Percentiles rank a stretch among this genome's conserved stretches.
phyloP scores from a whole-genome alignment of 1,140 invertebrate genomes.

The Polypedilum vanderplanki region DNA sequence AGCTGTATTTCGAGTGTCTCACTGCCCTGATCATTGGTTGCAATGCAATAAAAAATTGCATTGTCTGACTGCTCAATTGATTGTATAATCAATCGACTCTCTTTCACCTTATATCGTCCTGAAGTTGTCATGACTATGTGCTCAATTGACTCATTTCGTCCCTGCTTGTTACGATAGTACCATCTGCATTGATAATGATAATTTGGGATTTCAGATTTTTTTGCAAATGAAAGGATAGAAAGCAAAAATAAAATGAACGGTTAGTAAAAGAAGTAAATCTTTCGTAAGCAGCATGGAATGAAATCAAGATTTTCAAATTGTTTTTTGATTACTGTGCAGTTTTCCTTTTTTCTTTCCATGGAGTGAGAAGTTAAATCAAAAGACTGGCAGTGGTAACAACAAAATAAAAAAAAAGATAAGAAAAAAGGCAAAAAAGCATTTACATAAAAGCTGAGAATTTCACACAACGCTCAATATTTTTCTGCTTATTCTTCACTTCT shows the following conservation, averaged over 20 bases:
- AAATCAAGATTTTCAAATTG: constrained; percentile 27
- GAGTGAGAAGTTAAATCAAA: not conserved
- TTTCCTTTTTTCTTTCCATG: not conserved
- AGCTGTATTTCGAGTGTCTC: constrained; percentile 50
- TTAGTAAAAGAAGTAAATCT: not conserved
- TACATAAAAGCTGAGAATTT: not conserved
- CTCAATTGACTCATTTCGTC: constrained; percentile 41
- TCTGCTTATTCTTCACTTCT: not conserved
- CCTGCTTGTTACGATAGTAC: constrained; percentile 16
- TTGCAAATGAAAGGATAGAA: not conserved
- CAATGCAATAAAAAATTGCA: constrained; percentile 49
- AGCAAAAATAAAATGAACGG: not conserved
- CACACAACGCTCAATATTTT: not conserved
- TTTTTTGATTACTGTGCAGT: constrained; percentile 18
- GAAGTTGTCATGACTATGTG: constrained; percentile 39
- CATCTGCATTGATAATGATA: not conserved
- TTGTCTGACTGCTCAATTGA: constrained; percentile 47
- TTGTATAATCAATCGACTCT: constrained; percentile 49
- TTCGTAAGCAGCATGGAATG: not conserved
- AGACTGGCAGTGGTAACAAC: not conserved
- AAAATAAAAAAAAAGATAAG: not conserved
- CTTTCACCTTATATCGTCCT: constrained; percentile 46
- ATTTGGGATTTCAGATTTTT: not conserved
- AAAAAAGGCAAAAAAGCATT: constrained; percentile 10
- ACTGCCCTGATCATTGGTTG: constrained; percentile 50